phyloP scores from a whole-genome alignment of 2,113 vertebrate species.

The Odobenus rosmarus region DNA sequence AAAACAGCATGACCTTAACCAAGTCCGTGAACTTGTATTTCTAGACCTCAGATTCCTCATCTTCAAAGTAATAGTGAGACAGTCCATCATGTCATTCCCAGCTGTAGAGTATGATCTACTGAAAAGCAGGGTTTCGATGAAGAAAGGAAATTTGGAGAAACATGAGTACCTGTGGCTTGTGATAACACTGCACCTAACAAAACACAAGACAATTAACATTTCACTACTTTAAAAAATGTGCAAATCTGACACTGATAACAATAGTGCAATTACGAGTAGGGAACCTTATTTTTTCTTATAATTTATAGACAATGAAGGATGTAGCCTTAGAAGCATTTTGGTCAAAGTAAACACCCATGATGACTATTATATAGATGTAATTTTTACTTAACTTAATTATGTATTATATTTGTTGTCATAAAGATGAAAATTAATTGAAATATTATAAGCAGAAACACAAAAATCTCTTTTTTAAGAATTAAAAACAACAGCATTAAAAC shows the following conservation, averaged over 20 bases:
- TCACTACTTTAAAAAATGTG: neutral
- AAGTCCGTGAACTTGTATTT: conserved; percentile 26
- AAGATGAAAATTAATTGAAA: conserved; percentile 17
- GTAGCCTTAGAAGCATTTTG: neutral
- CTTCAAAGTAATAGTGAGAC: neutral
- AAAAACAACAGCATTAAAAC: neutral
- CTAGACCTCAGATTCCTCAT: neutral
- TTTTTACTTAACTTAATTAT: neutral
- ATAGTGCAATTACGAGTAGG: neutral
- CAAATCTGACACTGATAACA: neutral
- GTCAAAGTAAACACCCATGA: neutral
- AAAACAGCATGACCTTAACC: neutral
- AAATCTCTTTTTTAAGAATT: neutral
- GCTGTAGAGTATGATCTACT: neutral
- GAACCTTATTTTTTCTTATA: neutral
- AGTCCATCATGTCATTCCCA: neutral
- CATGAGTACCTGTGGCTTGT: fast-evolving
- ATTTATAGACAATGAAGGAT: neutral
- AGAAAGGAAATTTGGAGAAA: neutral
- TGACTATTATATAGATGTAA: neutral
- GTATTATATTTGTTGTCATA: neutral
- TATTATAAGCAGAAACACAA: neutral
- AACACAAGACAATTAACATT: neutral
- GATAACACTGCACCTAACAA: neutral
- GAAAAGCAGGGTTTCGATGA: neutral